A percentile compares a stretch with the other conserved stretches of the same genome.
Conservation (phyloP, 2,113 vertebrate genomes). For the Sander vitreus region DNA sequence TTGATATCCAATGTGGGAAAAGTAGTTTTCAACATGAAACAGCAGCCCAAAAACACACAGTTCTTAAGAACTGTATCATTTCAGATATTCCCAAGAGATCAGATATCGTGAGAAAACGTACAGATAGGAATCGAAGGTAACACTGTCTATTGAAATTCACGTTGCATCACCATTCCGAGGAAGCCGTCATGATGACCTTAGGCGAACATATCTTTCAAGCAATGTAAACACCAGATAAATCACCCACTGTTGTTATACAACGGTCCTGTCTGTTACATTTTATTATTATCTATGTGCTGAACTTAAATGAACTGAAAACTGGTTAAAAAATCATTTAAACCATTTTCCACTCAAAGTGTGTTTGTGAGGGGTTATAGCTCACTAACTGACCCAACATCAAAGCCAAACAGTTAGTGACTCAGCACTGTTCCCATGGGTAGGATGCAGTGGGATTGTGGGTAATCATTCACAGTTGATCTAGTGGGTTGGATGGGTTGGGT, state of each 20-base stretch:
- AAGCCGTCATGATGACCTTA: background rate
- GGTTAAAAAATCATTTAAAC: background rate
- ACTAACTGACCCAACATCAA: conserved; percentile 18
- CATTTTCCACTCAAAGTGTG: background rate
- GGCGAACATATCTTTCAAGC: background rate
- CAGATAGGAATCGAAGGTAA: conserved; percentile 13
- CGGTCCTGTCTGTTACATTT: background rate
- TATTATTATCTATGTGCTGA: background rate
- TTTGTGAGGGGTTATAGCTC: background rate
- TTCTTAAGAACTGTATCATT: background rate
- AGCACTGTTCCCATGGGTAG: conserved; percentile 52
- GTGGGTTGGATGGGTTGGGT: conserved; percentile 19
- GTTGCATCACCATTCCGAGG: conserved; percentile 11
- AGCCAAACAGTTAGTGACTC: conserved; percentile 41
- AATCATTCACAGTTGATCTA: conserved; percentile 48
- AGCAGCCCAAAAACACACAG: background rate
- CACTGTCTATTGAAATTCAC: background rate
- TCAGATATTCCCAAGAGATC: conserved; percentile 17
- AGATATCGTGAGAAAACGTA: background rate
- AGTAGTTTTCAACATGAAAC: background rate
- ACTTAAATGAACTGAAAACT: too few species aligned
- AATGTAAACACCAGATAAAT: conserved; percentile 2
- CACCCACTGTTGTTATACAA: background rate
- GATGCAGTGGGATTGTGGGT: conserved; percentile 49
- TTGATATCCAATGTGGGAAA: background rate